Evolutionary conservation across 2,113 vertebrate species (phyloP).

Genomic region (Erinaceus europaeus): DNA sequence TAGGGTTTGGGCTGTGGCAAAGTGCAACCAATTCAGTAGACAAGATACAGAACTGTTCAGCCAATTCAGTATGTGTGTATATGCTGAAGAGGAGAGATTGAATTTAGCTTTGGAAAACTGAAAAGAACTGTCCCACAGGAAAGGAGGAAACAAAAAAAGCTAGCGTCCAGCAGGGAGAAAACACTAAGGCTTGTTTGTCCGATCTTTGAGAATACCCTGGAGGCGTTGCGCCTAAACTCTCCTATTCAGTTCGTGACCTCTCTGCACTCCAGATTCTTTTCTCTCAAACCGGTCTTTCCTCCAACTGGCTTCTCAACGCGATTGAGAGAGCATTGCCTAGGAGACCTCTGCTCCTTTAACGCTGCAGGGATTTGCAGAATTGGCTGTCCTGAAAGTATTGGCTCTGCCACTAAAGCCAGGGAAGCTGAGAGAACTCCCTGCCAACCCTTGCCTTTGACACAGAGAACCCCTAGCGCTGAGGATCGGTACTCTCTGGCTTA

Average conservation of each 20-base stretch:
- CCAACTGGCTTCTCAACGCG: background rate
- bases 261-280: background rate
- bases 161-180: background rate
- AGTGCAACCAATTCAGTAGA: background rate
- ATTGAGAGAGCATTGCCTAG: background rate
- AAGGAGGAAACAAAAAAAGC: background rate
- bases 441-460: conserved; percentile 57
- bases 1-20: background rate
- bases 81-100: too few relatives aligned
- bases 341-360: conserved; percentile 5
- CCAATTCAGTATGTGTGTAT: accelerated
- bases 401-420: background rate
- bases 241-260: background rate
- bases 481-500: conserved; percentile 48
- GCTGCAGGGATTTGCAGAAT: background rate
- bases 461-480: conserved; percentile 72
- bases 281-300: background rate
- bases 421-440: conserved; percentile 23
- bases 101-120: background rate
- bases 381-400: background rate
- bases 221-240: background rate
- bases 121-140: too few relatives aligned
- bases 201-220: background rate
- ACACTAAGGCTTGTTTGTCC: too few relatives aligned
- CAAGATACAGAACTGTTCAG: background rate